Evolutionary conservation across 2,797 vertebrate species (phyloP), one percentile per base, ranked within the genome.

Genomic region (Esox masquinongy): DNA sequence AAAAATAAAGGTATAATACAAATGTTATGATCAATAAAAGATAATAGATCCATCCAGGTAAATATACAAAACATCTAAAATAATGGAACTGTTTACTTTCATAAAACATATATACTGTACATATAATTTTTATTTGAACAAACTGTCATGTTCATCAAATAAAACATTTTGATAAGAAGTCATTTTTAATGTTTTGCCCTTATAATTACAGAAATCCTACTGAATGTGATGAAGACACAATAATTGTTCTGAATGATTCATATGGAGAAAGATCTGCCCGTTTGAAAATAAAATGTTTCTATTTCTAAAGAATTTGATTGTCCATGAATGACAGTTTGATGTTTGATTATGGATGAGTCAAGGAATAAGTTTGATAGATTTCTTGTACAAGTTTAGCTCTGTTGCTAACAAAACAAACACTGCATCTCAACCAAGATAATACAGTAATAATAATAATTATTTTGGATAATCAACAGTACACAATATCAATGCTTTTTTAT

Each of bases 221-320:
- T 61, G 53, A 72, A n/a, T 39, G 53, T 22, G 24, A 72, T 72
- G 53, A 72, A 47, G 43, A 39, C 29, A 34, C 14, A 19, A 34
- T 9, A 11, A 34, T 72, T 53, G 70, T 53, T n/a, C 49, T 56
- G 49, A 61, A 26, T 61, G 4, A 72, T 53, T 56, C 49, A 2
- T 56, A 16, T 67, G 6, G 31, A 66, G 31, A 29, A 59, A 66
- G 63, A 66, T 64, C 63, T 14, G 15, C 6, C 29, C 5, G 14
- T 14, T 24, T 63, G 24, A 29, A 22, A 64, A 64, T 64, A 2
- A 31, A 64, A 31, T 64, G 2, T 16, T 14, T 64, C 11, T 31
- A 64, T 64, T 64, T 29, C 24, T 64, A 22, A 56, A 56, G 19
- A 56, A 6, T 3, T 19, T 22, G 53, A 56, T n/a, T 56, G 16